Evolutionary conservation across 2,888 invertebrate species (phyloP).

Genomic region (Mimas tiliae): DNA sequence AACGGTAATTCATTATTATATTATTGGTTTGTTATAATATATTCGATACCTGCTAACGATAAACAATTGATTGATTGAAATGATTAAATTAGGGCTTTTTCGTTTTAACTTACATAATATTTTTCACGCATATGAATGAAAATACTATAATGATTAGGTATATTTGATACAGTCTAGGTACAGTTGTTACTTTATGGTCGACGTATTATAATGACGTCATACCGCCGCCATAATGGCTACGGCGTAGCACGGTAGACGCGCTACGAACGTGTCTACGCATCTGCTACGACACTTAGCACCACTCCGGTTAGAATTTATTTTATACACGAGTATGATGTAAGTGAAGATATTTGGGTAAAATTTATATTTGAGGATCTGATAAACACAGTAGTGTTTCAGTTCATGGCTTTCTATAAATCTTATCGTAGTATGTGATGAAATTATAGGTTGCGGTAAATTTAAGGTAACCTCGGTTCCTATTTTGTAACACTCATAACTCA

Average conservation of each 20-base stretch:
- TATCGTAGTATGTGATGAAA: no score
- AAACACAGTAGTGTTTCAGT: not conserved
- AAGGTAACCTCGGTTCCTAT: no score
- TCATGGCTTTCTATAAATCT: not conserved
- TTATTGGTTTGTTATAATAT: no score
- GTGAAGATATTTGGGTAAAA: constrained; percentile 12
- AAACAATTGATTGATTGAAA: no score
- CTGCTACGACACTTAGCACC: constrained; percentile 20
- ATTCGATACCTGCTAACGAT: no score
- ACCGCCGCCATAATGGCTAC: constrained; percentile 20
- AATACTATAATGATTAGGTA: not conserved
- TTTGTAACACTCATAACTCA: no score
- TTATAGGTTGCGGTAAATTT: no score
- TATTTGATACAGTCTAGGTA: not conserved
- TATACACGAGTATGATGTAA: not conserved
- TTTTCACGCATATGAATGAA: not conserved
- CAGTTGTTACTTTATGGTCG: constrained; percentile 1
- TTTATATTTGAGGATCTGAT: not conserved
- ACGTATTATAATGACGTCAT: constrained; percentile 20
- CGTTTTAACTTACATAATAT: no score
- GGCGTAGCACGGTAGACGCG: constrained; percentile 16
- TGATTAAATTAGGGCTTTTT: no score
- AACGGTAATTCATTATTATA: no score
- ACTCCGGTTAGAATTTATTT: constrained; percentile 1
- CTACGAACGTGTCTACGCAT: constrained; percentile 24